Evolutionary conservation across 2,113 vertebrate species (phyloP), one percentile per base, ranked within the genome.

Genomic region (Setophaga kirtlandii): DNA sequence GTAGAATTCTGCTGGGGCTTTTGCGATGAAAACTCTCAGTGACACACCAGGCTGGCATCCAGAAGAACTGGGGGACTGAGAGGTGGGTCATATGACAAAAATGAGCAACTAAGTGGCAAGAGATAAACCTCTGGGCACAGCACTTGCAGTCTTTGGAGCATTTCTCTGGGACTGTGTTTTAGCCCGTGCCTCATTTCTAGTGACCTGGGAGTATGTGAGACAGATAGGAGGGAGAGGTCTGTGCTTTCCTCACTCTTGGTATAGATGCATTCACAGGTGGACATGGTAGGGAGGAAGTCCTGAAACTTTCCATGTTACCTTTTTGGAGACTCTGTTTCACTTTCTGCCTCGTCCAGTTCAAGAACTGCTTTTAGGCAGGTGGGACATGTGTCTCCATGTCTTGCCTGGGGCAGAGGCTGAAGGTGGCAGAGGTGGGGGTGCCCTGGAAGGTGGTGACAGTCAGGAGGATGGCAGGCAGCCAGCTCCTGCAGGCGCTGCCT

Each of bases 381-480:
- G 28, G 31, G 15, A 30, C 7, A 7, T 0, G 0, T 79, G 46
- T 59, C 21, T 37, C 41, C 1, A 0, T 37, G 75, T 39, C 28
- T 39, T 50, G 28, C 15, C 20, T 39, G 55, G 20, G 25, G 23
- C 9, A 15, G 53, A 83, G 49, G 53, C 18, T 73, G 64, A 8
- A 24, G 37, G 15, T 27, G 12, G 50, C 4, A 5, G 60, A 41
- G 60, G 47, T 39, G 62, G 88, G 28, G 47, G 33, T 53, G 49
- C 33, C 6, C 44, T 33, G 47, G n/a, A 14, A 60, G 25, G 77
- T 1, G 1, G 44, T 0, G 1, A 35, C 8, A 2, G 10, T 27
- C 41, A 13, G 5, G 23, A 64, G 31, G 30, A 21, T 11, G 4
- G 63, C 1, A 0, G 25, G 31, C 77, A 85, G 78, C 69, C 84